These are phyloP conservation scores for Macrosoma leucophasiata DNA, from an alignment of 2,888 invertebrate genomes.

Conservation along the genomic window DNA sequence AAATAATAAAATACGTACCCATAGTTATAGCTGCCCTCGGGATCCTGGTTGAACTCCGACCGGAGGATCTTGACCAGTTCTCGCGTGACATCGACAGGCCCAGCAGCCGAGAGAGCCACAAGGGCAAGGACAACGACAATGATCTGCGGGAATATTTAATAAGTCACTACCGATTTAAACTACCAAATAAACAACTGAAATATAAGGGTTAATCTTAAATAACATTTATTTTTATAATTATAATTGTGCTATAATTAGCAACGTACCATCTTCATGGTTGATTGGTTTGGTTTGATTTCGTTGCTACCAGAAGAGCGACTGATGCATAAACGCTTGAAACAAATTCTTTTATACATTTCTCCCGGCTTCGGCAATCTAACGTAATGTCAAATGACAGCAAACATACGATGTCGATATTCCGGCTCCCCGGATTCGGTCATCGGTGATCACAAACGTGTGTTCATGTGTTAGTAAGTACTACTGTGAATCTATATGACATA, in stretches of 20 bases:
- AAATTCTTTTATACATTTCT: slow-evolving; percentile 68
- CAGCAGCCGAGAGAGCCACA: slow-evolving; percentile 45
- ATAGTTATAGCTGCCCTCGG: slow-evolving; percentile 45
- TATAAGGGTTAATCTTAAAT: too few species aligned
- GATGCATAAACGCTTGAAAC: slow-evolving; percentile 43
- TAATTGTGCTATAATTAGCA: slow-evolving; percentile 2
- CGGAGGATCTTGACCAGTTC: slow-evolving; percentile 37
- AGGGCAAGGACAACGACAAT: slow-evolving; percentile 49
- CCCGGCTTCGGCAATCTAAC: slow-evolving; percentile 45
- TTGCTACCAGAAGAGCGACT: slow-evolving; percentile 55
- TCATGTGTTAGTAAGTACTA: slow-evolving; percentile 28
- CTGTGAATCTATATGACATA: slow-evolving; percentile 28
- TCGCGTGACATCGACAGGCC: slow-evolving; percentile 29
- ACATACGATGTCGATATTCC: slow-evolving; percentile 54
- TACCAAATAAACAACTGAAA: slow-evolving; percentile 1
- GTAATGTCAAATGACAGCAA: slow-evolving; percentile 56
- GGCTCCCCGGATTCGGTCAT: slow-evolving; percentile 49
- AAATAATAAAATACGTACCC: too few species aligned
- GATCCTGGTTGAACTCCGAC: slow-evolving; percentile 35
- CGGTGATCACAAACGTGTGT: slow-evolving; percentile 36
- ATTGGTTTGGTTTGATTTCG: slow-evolving; percentile 41
- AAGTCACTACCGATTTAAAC: too few species aligned
- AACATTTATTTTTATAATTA: neutral
- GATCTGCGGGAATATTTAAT: slow-evolving; percentile 34
- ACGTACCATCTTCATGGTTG: slow-evolving; percentile 67